Base-by-base conservation (phyloP, 2,113 vertebrate genomes). In the Synchiropus splendidus region DNA sequence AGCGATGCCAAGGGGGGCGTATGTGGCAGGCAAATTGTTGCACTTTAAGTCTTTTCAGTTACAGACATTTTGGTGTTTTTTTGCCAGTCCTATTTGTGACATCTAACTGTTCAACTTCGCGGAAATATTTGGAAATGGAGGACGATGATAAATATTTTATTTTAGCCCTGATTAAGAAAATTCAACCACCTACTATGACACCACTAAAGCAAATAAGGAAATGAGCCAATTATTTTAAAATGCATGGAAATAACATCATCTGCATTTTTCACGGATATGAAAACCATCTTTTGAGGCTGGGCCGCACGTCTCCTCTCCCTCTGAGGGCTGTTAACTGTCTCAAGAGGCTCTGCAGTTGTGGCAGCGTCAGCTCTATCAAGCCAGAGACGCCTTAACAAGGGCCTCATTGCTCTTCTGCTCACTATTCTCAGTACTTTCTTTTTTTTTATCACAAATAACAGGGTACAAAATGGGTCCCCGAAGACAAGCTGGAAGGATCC, bases 361-460 rank as follows among this genome's bases (percentile, higher is more conserved):
- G 48, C 44, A 62, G 50, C 16, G 12, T 64, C 54, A 59, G 52
- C 43, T 13, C 14, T 21, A 51, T 64, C 45, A 39, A 36, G n/a
- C 36, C 12, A 4, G 12, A 59, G 40, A 58, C 56, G 52, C 44
- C 58, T 58, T 21, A 54, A 51, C 60, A 61, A 61, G 49, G 52
- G 42, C 53, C 68, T 68, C 31, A 38, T 73, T 73, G 65, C 48
- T 42, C 5, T 11, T 52, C 45, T 71, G 30, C 44, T 42, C 16
- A 48, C 36, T 71, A 17, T 57, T 50, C 45, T 18, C 21, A 18
- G 17, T 37, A 12, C n/a, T n/a, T n/a, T n/a, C n/a, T n/a, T n/a
- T n/a, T 53, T 45, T 54, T 42, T 47, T 45, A 48, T 31, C 12
- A 47, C 36, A 46, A 34, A 54, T 58, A 68, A 53, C 48, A 44